phyloP scores from a whole-genome alignment of 2,113 vertebrate genomes.

The Azemiops feae region DNA sequence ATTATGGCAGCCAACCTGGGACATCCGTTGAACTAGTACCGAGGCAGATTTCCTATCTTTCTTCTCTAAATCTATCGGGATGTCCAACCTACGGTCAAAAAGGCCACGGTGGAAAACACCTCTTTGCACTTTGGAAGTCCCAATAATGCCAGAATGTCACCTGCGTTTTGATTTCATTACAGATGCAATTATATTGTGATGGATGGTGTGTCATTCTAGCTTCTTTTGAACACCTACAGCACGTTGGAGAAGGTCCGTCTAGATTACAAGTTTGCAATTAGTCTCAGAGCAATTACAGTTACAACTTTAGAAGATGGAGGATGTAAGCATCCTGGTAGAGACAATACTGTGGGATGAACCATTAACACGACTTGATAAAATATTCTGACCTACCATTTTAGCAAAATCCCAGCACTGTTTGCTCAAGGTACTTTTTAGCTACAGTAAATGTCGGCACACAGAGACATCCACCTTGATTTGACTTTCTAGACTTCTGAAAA shows the following conservation, averaged over 20 bases:
- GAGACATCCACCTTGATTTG: neutral
- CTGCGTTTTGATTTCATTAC: neutral
- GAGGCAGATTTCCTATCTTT: neutral
- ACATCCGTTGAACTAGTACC: neutral
- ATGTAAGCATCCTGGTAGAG: neutral
- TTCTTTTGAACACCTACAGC: neutral
- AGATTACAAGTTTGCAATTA: neutral
- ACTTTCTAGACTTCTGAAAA: neutral
- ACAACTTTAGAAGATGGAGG: neutral
- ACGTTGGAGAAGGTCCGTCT: neutral
- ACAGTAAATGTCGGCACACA: neutral
- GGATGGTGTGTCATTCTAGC: neutral
- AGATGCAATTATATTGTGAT: neutral
- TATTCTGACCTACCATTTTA: neutral
- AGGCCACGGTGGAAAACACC: neutral
- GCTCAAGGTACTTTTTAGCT: neutral
- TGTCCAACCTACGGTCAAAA: neutral
- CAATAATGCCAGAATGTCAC: neutral
- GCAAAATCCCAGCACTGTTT: neutral
- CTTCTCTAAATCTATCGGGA: neutral
- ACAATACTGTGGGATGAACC: neutral
- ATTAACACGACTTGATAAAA: neutral
- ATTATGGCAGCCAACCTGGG: neutral
- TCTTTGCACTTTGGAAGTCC: too few relatives aligned
- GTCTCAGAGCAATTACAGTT: neutral